Evolutionary conservation across 2,888 invertebrate genomes (phyloP).

Genomic region (Apoda limacodes): DNA sequence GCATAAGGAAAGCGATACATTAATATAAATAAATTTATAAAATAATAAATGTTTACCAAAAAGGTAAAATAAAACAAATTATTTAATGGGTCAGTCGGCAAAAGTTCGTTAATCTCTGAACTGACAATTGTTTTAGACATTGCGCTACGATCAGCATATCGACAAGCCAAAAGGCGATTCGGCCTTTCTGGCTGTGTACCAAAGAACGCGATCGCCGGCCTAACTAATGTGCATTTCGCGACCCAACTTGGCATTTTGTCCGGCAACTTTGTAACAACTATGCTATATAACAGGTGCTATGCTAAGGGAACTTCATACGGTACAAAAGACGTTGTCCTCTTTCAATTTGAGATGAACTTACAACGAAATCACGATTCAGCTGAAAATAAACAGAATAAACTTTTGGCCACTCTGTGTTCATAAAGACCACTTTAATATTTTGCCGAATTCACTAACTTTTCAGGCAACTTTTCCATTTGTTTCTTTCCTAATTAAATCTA

Average conservation of each 20-base stretch:
- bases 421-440: too few relatives aligned
- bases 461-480: too few relatives aligned
- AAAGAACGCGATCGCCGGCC: slow-evolving; percentile 60
- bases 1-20: too few relatives aligned
- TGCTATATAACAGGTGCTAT: slow-evolving; percentile 17
- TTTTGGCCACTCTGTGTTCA: too few relatives aligned
- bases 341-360: too few relatives aligned
- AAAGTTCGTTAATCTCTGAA: slow-evolving; percentile 67
- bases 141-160: slow-evolving; percentile 52
- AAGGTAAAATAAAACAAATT: slow-evolving; percentile 14
- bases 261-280: neutral
- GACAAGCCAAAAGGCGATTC: slow-evolving; percentile 68
- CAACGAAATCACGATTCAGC: too few relatives aligned
- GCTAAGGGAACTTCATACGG: too few relatives aligned
- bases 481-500: too few relatives aligned
- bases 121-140: slow-evolving; percentile 63
- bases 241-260: slow-evolving; percentile 61
- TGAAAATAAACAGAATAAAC: too few relatives aligned
- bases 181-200: slow-evolving; percentile 65
- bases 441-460: too few relatives aligned
- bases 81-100: slow-evolving; percentile 61
- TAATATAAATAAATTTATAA: too few relatives aligned
- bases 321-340: too few relatives aligned
- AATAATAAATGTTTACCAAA: neutral
- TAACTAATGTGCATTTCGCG: slow-evolving; percentile 59